Evolutionary conservation across 2,888 invertebrate species (phyloP), one percentile per base, ranked within the genome.

Genomic region (Seladonia tumulorum): DNA sequence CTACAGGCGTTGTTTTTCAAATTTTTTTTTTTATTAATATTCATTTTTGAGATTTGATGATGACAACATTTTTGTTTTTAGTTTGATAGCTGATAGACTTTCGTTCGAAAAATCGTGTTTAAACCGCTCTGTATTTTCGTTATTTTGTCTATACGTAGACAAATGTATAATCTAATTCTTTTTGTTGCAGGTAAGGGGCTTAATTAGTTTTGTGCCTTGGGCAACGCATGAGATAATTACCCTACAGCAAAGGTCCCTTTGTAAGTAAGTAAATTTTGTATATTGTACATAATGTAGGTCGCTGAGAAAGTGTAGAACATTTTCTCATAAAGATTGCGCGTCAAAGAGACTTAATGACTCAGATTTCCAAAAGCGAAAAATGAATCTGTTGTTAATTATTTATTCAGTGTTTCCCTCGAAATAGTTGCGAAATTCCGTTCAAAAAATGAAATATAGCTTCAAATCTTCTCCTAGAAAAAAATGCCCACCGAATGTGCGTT

Each of bases 131-230:
- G n/a, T 57, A n/a, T n/a, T 10, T 22, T 57, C n/a, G 3, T 10
- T 18, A 16, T 0, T 35, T 22, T 3, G 18, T 35, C 8, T 18
- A 4, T 22, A 39, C 22, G 12, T 2, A 10, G 5, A 18, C 18
- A 49, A 42, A 42, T 45, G 45, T 18, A 29, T n/a, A 47, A 63
- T 29, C 47, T 47, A 22, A 35, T 66, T 66, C 8, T 76, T 16
- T 39, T 16, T 76, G 76, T 76, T 76, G 16, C 76, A 76, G 76
- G 76, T 76, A 49, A 76, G 76, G 4, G 16, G 16, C 39, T 47
- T 57, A 35, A 47, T 47, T 29, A 35, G 22, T 66, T 47, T 66
- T 0, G 29, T n/a, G 12, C 49, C 47, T 39, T 39, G 49, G 39
- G 18, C 45, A 45, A 63, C 18, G 42, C 7, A 45, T 18, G 18